Percentiles rank a stretch among this genome's conserved stretches.
phyloP scores from a whole-genome alignment of 2,113 vertebrate species.

The Oxyruncus cristatus region DNA sequence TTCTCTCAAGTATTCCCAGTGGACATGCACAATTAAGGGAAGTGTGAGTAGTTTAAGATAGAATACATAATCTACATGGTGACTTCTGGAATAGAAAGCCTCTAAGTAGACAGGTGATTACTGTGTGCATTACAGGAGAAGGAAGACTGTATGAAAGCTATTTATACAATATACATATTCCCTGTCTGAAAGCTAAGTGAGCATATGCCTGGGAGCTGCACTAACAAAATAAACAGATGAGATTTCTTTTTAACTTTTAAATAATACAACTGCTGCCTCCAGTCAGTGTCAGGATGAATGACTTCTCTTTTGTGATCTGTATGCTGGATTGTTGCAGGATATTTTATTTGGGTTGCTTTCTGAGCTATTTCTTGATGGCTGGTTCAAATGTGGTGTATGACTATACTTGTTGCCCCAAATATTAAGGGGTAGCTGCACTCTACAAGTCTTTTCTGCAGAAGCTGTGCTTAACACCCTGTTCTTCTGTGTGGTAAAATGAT shows the following conservation, averaged over 20 bases:
- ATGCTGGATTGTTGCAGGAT: background rate
- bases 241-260: constrained; percentile 31
- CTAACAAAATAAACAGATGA: constrained; percentile 39
- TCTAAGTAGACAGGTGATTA: constrained; percentile 25
- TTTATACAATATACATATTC: constrained; percentile 50
- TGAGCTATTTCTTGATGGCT: background rate
- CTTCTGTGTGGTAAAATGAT: background rate
- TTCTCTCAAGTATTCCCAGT: background rate
- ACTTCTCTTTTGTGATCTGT: background rate
- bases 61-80: background rate
- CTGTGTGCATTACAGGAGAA: background rate
- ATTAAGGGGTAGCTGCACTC: background rate
- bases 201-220: constrained; percentile 27
- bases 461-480: background rate
- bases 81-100: background rate
- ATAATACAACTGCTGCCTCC: constrained; percentile 5
- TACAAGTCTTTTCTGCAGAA: background rate
- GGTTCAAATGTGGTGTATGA: background rate
- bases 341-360: constrained; percentile 3
- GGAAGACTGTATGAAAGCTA: background rate
- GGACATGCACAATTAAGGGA: background rate
- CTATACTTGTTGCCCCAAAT: background rate
- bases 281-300: constrained; percentile 5
- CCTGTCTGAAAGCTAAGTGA: constrained; percentile 41
- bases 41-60: background rate